Base-by-base conservation (phyloP, 2,797 vertebrate genomes). In the Spheniscus humboldti region DNA sequence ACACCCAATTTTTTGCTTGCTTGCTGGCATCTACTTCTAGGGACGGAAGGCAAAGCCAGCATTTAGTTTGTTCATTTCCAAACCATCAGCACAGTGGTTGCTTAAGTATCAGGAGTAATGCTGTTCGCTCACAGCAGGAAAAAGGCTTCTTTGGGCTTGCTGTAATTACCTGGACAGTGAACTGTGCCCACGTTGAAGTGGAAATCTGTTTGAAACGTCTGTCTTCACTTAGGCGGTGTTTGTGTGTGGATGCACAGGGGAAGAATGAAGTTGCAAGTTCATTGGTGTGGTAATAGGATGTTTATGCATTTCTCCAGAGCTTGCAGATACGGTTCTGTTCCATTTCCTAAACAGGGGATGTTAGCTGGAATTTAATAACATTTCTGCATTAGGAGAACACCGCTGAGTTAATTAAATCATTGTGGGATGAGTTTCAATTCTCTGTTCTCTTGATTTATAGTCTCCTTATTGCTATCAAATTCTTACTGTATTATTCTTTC, bases 331-430 rank as follows among this genome's bases (percentile, higher is more conserved):
- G 6, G 39, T 89, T 97, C 89, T 64, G 19, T 89, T 96, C 64
- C 24, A 18, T 71, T 90, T 92, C 77, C 45, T 91, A 80, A 93
- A 94, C 41, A 77, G 47, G 55, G 52, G 33, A 60, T 48, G 37
- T 93, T 78, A 77, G 53, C n/a, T 94, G 78, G 86, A 95, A 88
- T 93, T 94, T 67, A 94, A 84, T 92, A 93, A 86, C 79, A 19
- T 85, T 88, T 91, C 74, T 91, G 33, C 43, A 52, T 90, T 90
- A 57, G 60, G 82, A 88, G 64, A 91, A 62, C 80, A 88, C 79
- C 0, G 0, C 82, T 59, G 85, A 96, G 64, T 86, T 95, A 90
- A 92, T 97, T 86, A 95, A 96, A 72, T 92, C 91, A 84, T 83
- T 80, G 39, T 88, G 88, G 86, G 60, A 88, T 87, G 62, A 96